Evolutionary conservation across 2,797 vertebrate genomes (phyloP).

Genomic region (Malacoraja senta): DNA sequence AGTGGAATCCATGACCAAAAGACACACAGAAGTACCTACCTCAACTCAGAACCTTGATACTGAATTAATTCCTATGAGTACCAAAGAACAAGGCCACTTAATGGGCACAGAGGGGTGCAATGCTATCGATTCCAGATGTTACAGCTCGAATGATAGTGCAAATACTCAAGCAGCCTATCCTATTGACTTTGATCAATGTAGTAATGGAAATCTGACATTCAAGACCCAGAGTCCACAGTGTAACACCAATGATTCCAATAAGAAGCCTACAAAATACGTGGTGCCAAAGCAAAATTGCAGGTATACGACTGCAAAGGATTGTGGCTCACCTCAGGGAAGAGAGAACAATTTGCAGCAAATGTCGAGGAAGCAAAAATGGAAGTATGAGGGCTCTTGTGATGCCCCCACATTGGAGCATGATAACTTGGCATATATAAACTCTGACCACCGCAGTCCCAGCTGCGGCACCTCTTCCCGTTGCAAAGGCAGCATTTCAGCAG

Average conservation of each 20-base stretch:
- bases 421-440: background rate
- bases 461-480: background rate
- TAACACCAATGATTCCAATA: background rate
- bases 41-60: background rate
- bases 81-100: background rate
- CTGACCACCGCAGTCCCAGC: background rate
- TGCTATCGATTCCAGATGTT: background rate
- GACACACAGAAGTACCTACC: background rate
- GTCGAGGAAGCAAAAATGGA: background rate
- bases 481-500: background rate
- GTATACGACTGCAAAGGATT: background rate
- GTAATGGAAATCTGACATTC: background rate
- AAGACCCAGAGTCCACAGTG: background rate
- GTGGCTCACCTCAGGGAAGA: background rate
- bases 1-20: background rate
- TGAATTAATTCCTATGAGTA: background rate
- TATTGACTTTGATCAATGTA: background rate
- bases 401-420: background rate
- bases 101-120: background rate
- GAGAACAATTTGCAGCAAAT: background rate
- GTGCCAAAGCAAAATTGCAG: background rate
- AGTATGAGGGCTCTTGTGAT: background rate
- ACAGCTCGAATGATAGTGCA: background rate
- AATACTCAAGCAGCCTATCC: background rate
- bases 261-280: constrained; percentile 15